phyloP scores from a whole-genome alignment of 2,113 vertebrate genomes.

The Actenoides lindsayi region DNA sequence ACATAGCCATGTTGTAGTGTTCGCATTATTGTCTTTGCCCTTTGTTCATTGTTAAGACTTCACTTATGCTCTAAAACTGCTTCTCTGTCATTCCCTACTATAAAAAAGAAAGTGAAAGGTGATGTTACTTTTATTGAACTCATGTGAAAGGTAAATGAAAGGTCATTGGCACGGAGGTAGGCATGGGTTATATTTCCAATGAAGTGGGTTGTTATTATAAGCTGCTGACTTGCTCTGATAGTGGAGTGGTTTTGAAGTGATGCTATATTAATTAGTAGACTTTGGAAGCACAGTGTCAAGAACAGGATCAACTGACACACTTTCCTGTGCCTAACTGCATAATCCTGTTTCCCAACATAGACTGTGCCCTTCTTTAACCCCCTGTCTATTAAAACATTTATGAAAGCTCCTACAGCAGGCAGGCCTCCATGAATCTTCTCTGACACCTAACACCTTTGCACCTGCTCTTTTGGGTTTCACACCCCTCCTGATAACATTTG shows the following conservation, averaged over 20 bases:
- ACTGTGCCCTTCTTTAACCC: neutral
- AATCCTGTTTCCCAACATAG: constrained; percentile 44
- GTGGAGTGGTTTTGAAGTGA: neutral
- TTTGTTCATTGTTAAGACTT: neutral
- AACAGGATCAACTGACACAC: neutral
- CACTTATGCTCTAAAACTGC: neutral
- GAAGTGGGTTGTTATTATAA: constrained; percentile 22
- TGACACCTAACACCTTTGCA: constrained; percentile 63
- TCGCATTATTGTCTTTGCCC: neutral
- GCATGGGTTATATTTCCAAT: neutral
- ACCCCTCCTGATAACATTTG: constrained; percentile 39
- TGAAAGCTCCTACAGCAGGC: neutral
- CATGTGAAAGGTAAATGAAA: neutral
- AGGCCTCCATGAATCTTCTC: constrained; percentile 1
- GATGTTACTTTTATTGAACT: neutral
- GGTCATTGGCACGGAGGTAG: neutral
- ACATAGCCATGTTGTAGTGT: neutral
- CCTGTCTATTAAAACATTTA: constrained; percentile 30
- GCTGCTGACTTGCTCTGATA: neutral
- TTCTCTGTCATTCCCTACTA: neutral
- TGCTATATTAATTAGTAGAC: neutral
- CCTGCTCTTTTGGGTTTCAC: constrained; percentile 61
- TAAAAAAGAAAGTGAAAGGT: neutral
- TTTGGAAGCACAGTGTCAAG: constrained; percentile 8
- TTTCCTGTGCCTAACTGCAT: neutral